Evolutionary conservation across 2,888 invertebrate genomes (phyloP), one percentile per base, ranked within the genome.

Genomic region (Rutpela maculata): DNA sequence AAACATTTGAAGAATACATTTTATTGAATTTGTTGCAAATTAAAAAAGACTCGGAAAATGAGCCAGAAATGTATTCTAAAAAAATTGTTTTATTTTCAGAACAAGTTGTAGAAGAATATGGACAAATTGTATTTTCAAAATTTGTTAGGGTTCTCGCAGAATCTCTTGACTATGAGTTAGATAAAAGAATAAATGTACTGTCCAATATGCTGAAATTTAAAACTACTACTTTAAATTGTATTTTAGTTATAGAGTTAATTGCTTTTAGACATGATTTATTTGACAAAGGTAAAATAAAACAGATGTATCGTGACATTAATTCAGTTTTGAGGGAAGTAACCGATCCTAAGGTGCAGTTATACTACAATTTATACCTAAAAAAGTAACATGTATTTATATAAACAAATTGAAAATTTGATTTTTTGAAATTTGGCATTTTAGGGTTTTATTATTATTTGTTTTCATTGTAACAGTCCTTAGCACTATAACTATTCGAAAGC

Each of bases 171-270:
- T 15, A 9, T 15, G 31, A 15, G 26, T 17, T 35, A 17, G 57
- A 15, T 15, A 15, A 35, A 26, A 69, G 2, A 19, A 17, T 10
- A 19, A 19, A 60, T 35, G 0, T 70, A 17, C 19, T 70, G 15
- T 38, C 22, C 18, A 60, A 59, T 15, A 60, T 70, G 31, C 43
- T 70, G 11, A 70, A 70, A 15, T 59, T 38, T 18, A 70, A 70
- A 38, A 70, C 60, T 15, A n/a, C n/a, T n/a, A n/a, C n/a, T n/a
- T n/a, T n/a, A n/a, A n/a, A n/a, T n/a, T n/a, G n/a, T n/a, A n/a
- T 60, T 70, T 19, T 60, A 22, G 43, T 70, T 19, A 70, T 70
- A n/a, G 38, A 70, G 12, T 6, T 59, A 70, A 60, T 70, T 38
- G 12, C 15, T 1, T 15, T 60, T 0, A 6, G 60, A 38, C 12